Conservation (phyloP, 2,888 invertebrate genomes). For the Callyntrura sp. region DNA sequence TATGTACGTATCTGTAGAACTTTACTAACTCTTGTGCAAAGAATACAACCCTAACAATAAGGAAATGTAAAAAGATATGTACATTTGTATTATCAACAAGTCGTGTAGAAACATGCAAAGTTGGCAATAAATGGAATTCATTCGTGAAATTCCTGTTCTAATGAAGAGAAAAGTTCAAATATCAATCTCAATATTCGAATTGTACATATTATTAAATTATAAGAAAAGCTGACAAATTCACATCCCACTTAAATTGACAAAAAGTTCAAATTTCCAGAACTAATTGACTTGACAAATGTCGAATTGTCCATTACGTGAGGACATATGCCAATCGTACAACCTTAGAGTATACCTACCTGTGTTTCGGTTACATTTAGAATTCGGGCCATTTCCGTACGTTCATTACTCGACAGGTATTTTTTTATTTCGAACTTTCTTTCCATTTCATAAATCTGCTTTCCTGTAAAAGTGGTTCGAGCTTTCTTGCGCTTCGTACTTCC, state of each 20-base stretch:
- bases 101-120: no score
- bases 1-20: no score
- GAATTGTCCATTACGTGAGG: background rate
- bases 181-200: no score
- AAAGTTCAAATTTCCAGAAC: background rate
- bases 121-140: no score
- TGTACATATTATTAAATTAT: background rate
- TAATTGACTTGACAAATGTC: conserved; percentile 5
- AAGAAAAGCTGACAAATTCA: background rate
- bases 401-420: conserved; percentile 97
- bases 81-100: no score
- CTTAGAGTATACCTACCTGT: conserved; percentile 89
- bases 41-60: no score
- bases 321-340: background rate
- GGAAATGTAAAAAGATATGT: no score
- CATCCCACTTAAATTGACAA: background rate
- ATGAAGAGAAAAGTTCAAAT: no score
- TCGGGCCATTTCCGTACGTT: conserved; percentile 97
- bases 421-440: conserved; percentile 97
- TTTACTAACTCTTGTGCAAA: no score
- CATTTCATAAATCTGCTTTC: conserved; percentile 97
- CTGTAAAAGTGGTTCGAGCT: conserved; percentile 97
- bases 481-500: conserved; percentile 91
- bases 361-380: conserved; percentile 97
- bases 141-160: no score